Percentiles rank a stretch among this genome's conserved stretches.
These are phyloP conservation scores for Scartelaos histophorus DNA, from an alignment of 2,113 vertebrate genomes.

Conservation along the genomic window DNA sequence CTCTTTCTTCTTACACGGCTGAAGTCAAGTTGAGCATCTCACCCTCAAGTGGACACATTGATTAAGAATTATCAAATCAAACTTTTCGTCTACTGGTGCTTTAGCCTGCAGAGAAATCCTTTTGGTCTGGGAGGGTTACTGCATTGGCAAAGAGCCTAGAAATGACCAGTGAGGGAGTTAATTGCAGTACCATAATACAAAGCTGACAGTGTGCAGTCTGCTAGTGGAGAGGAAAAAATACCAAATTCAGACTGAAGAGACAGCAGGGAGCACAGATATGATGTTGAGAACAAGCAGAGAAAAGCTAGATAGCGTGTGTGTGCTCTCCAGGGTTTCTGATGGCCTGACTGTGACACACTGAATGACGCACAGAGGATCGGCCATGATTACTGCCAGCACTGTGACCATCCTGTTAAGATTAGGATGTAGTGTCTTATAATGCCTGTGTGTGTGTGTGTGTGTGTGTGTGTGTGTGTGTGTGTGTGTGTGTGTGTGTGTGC, in stretches of 20 bases:
- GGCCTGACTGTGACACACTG: slow-evolving; percentile 57
- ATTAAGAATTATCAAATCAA: slow-evolving; percentile 59
- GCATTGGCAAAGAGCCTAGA: slow-evolving; percentile 64
- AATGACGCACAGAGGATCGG: slow-evolving; percentile 43
- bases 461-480: background rate
- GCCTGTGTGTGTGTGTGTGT: slow-evolving; percentile 6
- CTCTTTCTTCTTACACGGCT: slow-evolving; percentile 31
- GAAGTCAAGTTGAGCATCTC: slow-evolving; percentile 42
- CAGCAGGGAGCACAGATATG: slow-evolving; percentile 30
- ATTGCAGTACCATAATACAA: slow-evolving; percentile 64
- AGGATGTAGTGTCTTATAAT: slow-evolving; percentile 13
- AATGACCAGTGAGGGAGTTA: slow-evolving; percentile 59
- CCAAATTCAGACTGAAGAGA: slow-evolving; percentile 12
- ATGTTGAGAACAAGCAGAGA: slow-evolving; percentile 31
- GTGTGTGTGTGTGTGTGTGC: slow-evolving; percentile 4
- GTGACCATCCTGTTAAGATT: slow-evolving; percentile 22
- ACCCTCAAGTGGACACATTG: slow-evolving; percentile 47
- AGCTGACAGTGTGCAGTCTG: slow-evolving; percentile 35
- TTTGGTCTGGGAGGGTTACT: slow-evolving; percentile 44
- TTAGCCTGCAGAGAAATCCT: slow-evolving; percentile 35
- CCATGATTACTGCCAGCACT: slow-evolving; percentile 26
- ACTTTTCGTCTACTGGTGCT: slow-evolving; percentile 35
- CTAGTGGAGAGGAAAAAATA: slow-evolving; percentile 24
- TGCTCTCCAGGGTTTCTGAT: slow-evolving; percentile 52
- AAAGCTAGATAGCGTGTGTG: slow-evolving; percentile 36